These are phyloP conservation scores for Valencia hispanica DNA, from an alignment of 2,797 vertebrate genomes.

Conservation along the genomic window DNA sequence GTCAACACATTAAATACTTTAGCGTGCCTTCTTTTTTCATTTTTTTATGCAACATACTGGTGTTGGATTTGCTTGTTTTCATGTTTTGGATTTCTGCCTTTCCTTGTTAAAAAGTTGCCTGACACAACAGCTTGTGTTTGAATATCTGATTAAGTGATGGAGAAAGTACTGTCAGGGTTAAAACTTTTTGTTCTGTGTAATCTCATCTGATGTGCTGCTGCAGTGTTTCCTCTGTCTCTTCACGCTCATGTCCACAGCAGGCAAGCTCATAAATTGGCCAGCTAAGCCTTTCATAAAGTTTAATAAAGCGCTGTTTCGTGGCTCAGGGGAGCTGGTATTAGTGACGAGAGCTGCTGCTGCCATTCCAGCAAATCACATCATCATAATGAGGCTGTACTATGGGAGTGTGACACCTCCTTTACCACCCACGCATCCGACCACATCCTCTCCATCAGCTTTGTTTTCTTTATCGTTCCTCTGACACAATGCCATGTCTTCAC, in stretches of 20 bases:
- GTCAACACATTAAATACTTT: neutral
- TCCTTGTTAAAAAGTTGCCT: slow-evolving; percentile 30
- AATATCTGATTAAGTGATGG: slow-evolving; percentile 48
- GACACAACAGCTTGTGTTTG: slow-evolving; percentile 54
- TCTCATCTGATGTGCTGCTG: slow-evolving; percentile 69
- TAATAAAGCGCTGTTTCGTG: slow-evolving; percentile 90
- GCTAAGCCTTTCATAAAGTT: slow-evolving; percentile 99
- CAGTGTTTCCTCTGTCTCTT: slow-evolving; percentile 67
- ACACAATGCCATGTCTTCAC: slow-evolving; percentile 74
- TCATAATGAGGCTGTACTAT: slow-evolving; percentile 98
- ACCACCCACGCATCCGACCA: slow-evolving; percentile 54
- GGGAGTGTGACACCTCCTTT: slow-evolving; percentile 72
- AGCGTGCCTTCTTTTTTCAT: too few relatives aligned
- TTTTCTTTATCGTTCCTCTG: slow-evolving; percentile 78
- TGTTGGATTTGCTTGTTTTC: slow-evolving; percentile 9
- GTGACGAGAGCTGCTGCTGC: slow-evolving; percentile 85
- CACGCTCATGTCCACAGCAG: slow-evolving; percentile 74
- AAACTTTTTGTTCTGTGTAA: slow-evolving; percentile 72
- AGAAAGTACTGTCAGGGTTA: slow-evolving; percentile 67
- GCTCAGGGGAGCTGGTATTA: slow-evolving; percentile 81
- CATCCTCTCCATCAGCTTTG: slow-evolving; percentile 57
- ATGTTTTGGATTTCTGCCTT: neutral
- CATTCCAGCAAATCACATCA: slow-evolving; percentile 97
- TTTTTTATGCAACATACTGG: too few relatives aligned
- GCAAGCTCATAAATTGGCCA: slow-evolving; percentile 79